Evolutionary conservation across 2,888 invertebrate genomes (phyloP).

Genomic region (Lomographa bimaculata): DNA sequence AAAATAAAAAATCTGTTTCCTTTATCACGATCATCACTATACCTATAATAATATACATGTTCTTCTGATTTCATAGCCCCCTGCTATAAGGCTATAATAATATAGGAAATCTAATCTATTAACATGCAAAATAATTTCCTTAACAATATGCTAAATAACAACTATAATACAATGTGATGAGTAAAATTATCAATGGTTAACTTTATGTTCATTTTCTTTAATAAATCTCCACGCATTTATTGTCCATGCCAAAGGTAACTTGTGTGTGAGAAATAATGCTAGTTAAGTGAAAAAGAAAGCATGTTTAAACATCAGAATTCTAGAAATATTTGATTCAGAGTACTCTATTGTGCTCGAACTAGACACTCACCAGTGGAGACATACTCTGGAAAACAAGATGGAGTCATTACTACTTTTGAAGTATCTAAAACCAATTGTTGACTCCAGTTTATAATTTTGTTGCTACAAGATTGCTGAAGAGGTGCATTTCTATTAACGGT

Average conservation of each 20-base stretch:
- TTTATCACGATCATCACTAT: no score
- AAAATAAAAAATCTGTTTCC: no score
- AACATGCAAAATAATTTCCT: no score
- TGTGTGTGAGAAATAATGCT: constrained; percentile 11
- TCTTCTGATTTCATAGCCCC: no score
- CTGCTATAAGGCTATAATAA: no score
- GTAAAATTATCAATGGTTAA: no score
- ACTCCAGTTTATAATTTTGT: constrained; percentile 75
- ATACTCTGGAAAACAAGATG: constrained; percentile 83
- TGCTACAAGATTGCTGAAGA: constrained; percentile 37
- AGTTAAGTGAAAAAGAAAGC: constrained; percentile 17
- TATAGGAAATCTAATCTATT: no score
- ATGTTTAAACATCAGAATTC: constrained; percentile 12
- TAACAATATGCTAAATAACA: no score
- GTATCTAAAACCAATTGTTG: constrained; percentile 70
- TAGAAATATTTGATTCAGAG: constrained; percentile 13
- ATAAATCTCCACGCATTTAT: constrained; percentile 2
- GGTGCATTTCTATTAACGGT: constrained; percentile 34
- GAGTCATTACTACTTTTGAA: constrained; percentile 77
- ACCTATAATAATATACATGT: no score
- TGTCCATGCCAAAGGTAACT: constrained; percentile 5
- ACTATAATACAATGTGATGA: no score
- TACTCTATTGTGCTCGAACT: constrained; percentile 67
- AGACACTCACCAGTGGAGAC: constrained; percentile 81
- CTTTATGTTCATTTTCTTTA: no score